Percentiles rank a stretch among this genome's conserved stretches.
Conservation (phyloP, 2,888 invertebrate species). For the Ariolimax columbianus region DNA sequence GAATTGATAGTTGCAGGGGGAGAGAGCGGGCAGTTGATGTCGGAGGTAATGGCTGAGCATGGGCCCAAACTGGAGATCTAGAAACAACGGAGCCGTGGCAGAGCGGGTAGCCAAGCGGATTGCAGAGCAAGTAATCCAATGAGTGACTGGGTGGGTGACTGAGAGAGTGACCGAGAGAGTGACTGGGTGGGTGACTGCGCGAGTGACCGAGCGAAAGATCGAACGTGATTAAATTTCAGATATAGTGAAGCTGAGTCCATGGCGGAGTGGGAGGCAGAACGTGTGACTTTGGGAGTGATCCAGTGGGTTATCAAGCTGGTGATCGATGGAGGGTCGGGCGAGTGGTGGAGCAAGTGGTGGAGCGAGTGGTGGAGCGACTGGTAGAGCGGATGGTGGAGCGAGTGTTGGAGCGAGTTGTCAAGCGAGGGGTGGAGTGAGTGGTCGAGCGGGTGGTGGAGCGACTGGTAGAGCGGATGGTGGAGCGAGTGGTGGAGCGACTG, state of each 20-base stretch:
- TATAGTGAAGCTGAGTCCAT: neutral
- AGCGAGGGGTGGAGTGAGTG: conserved; percentile 3
- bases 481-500: too few relatives aligned
- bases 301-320: neutral
- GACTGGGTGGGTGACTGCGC: neutral
- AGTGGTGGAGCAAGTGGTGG: neutral
- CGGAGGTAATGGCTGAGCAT: too few relatives aligned
- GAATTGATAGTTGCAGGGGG: too few relatives aligned
- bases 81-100: too few relatives aligned
- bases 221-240: conserved; percentile 2
- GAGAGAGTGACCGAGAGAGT: conserved; percentile 17
- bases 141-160: conserved; percentile 27
- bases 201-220: conserved; percentile 3
- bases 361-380: too few relatives aligned
- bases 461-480: too few relatives aligned
- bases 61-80: too few relatives aligned
- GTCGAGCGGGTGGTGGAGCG: too few relatives aligned
- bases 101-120: too few relatives aligned
- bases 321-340: neutral
- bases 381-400: too few relatives aligned
- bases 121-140: conserved; percentile 12
- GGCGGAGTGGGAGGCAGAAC: conserved; percentile 15
- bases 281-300: conserved; percentile 3
- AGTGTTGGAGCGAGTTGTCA: neutral
- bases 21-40: too few relatives aligned